A percentile compares a stretch with the other conserved stretches of the same genome.
Evolutionary conservation across 1,140 invertebrate genomes (phyloP).

Genomic region (Camponotus vicinus): DNA sequence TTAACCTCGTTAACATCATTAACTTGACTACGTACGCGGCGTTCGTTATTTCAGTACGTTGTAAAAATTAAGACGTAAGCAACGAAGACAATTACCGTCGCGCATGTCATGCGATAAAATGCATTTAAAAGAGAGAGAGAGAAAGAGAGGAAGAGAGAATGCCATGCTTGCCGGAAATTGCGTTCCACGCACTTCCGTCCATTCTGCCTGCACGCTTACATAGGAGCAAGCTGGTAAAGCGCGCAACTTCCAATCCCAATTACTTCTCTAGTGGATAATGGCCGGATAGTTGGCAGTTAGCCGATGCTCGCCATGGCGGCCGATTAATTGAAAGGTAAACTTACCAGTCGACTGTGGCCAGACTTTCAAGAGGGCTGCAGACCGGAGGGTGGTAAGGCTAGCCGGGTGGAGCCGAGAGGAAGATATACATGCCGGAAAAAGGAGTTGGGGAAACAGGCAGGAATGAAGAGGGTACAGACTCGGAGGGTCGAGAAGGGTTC

Average conservation of each 20-base stretch:
- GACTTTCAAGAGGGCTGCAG: slow-evolving; percentile 78
- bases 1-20: slow-evolving; percentile 70
- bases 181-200: slow-evolving; percentile 45
- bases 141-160: neutral
- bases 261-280: slow-evolving; percentile 83
- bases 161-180: slow-evolving; percentile 28
- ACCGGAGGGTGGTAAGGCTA: slow-evolving; percentile 24
- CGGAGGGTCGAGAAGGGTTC: slow-evolving; percentile 40
- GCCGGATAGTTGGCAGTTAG: slow-evolving; percentile 81
- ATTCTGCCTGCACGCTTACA: slow-evolving; percentile 30
- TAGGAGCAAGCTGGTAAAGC: slow-evolving; percentile 54
- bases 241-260: slow-evolving; percentile 80
- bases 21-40: slow-evolving; percentile 39
- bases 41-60: slow-evolving; percentile 1
- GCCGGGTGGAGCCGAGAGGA: slow-evolving; percentile 57
- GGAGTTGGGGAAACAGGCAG: slow-evolving; percentile 52
- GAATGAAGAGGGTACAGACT: slow-evolving; percentile 21
- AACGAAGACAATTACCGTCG: slow-evolving; percentile 42
- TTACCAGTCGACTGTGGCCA: slow-evolving; percentile 79
- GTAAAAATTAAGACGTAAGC: slow-evolving; percentile 40
- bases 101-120: slow-evolving; percentile 3
- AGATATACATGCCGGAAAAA: slow-evolving; percentile 69
- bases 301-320: slow-evolving; percentile 74
- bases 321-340: slow-evolving; percentile 85
- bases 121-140: neutral